Evolutionary conservation across 2,113 vertebrate genomes (phyloP).

Genomic region (Brienomyrus brachyistius): DNA sequence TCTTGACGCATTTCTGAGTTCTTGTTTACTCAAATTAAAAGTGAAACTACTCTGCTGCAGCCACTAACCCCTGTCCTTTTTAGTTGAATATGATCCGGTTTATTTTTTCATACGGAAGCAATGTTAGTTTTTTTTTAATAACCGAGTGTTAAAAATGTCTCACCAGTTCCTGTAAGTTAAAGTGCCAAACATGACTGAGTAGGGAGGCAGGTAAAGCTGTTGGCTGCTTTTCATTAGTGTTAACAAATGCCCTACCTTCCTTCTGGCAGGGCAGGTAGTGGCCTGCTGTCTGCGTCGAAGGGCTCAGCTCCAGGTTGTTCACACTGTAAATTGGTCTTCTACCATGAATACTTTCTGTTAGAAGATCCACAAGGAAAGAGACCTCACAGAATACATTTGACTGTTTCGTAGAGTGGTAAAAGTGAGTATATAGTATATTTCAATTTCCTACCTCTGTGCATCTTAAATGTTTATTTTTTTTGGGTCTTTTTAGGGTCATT

Average conservation of each 20-base stretch:
- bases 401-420: background rate
- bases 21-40: background rate
- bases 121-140: background rate
- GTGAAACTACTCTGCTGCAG: background rate
- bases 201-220: background rate
- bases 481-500: background rate
- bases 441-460: background rate
- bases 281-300: background rate
- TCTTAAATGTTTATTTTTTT: background rate
- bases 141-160: background rate
- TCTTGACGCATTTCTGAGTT: background rate
- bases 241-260: background rate
- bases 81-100: background rate
- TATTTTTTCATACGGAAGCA: background rate
- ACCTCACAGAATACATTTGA: background rate
- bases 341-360: background rate
- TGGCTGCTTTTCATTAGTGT: background rate
- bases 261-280: slow-evolving; percentile 1
- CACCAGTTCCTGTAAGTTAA: background rate
- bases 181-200: background rate
- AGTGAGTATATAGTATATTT: background rate
- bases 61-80: background rate
- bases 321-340: background rate
- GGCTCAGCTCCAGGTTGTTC: background rate
- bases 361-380: background rate